Evolutionary conservation across 2,113 vertebrate species (phyloP).

Genomic region (Ascaphus truei): DNA sequence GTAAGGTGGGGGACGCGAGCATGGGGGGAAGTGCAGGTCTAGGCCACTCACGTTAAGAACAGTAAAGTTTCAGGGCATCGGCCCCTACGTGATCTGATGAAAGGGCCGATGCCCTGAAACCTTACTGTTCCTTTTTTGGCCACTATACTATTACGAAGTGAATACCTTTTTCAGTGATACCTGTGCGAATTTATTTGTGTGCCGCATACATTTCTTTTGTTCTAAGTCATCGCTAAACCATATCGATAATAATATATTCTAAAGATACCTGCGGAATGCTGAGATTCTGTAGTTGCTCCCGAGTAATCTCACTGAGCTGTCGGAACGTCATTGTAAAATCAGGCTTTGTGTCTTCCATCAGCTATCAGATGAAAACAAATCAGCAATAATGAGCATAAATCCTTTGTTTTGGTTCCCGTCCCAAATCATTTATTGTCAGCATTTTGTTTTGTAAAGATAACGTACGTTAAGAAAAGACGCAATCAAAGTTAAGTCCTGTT

Average conservation of each 20-base stretch:
- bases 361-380: conserved; percentile 43
- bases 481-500: conserved; percentile 60
- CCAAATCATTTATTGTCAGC: neutral
- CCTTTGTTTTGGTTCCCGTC: neutral
- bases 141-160: no score
- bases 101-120: no score
- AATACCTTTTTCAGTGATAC: no score
- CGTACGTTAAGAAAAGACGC: conserved; percentile 68
- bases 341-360: conserved; percentile 69
- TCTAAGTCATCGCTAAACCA: no score
- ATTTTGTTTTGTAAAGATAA: neutral
- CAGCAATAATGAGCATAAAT: neutral
- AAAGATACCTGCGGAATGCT: conserved; percentile 58
- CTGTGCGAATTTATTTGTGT: no score
- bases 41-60: no score
- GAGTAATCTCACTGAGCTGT: conserved; percentile 68
- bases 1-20: no score
- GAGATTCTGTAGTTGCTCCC: conserved; percentile 50
- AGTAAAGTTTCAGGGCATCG: no score
- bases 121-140: no score
- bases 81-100: no score
- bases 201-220: no score
- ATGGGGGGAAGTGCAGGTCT: no score
- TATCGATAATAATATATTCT: neutral
- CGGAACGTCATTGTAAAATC: conserved; percentile 79